Base-by-base conservation (phyloP, 2,888 invertebrate genomes). In the Pyrocoelia pectoralis region DNA sequence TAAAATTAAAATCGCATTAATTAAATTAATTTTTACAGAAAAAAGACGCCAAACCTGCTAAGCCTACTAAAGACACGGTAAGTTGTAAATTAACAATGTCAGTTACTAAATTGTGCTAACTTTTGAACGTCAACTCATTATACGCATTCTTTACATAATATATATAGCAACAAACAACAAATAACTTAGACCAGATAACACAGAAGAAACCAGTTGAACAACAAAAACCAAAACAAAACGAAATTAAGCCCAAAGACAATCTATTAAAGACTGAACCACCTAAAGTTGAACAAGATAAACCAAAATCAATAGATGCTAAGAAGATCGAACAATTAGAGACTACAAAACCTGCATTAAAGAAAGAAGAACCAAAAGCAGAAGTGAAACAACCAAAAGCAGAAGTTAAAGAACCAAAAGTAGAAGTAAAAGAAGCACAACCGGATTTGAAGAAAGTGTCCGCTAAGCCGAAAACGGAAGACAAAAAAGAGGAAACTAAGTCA, bases 361-460 rank as follows among this genome's bases (percentile, higher is more conserved):
- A 74, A 56, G 83, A 83, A 61, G 72, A 80, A 66, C 74, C 81
- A 1, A 81, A 80, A 68, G 81, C 78, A 38, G 67, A 67, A 68
- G 62, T 67, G 62, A 65, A 65, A 54, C 65, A 67, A 68, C 62
- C 67, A 1, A 1, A 46, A 46, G 9, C 46, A 48, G 71, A 69
- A 41, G 71, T 74, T n/a, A 72, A 71, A 29, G 76, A 77, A n/a
- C n/a, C n/a, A n/a, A 24, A 54, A 43, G 14, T 15, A 8, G 40
- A 40, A 13, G 12, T 6, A 40, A 40, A 40, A 4, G 40, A 12
- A 40, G n/a, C 40, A 4, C n/a, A 52, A 17, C 28, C 28, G 83
- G 83, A 80, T 3, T 24, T 5, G 24, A 5, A 24, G 24, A 24
- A 24, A 24, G 24, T 6, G 24, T 24, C 24, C 6, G 4, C n/a